Evolutionary conservation across 2,797 vertebrate genomes (phyloP).

Genomic region (Xenopus petersii): DNA sequence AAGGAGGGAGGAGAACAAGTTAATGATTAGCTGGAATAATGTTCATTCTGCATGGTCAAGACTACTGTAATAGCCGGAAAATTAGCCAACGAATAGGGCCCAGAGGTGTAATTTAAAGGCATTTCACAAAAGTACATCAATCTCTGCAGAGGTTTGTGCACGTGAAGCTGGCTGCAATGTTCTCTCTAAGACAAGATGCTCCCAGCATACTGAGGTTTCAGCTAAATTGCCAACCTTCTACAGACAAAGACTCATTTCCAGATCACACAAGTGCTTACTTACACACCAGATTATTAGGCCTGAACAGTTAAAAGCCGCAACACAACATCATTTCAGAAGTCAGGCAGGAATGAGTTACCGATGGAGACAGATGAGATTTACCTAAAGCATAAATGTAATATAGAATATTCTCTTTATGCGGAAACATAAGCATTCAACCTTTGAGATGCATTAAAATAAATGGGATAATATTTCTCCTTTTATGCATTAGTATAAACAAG

Average conservation of each 20-base stretch:
- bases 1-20: conserved; percentile 33
- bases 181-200: conserved; percentile 16
- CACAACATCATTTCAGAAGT: too few relatives aligned
- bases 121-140: conserved; percentile 43
- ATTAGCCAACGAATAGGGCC: conserved; percentile 38
- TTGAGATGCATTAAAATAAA: background rate
- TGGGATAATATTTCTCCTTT: conserved; percentile 1
- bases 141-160: conserved; percentile 33
- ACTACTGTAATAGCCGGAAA: conserved; percentile 45
- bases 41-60: conserved; percentile 45
- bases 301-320: too few relatives aligned
- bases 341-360: too few relatives aligned
- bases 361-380: too few relatives aligned
- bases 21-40: conserved; percentile 43
- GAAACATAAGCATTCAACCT: too few relatives aligned
- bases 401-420: too few relatives aligned
- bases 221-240: conserved; percentile 23
- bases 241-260: conserved; percentile 21
- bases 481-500: background rate
- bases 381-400: too few relatives aligned
- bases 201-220: conserved; percentile 21
- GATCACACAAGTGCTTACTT: conserved; percentile 34
- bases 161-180: conserved; percentile 36
- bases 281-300: background rate
- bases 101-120: conserved; percentile 44